These are phyloP conservation scores for Cinclus mexicanus DNA, from an alignment of 2,113 vertebrate genomes.

Conservation along the genomic window DNA sequence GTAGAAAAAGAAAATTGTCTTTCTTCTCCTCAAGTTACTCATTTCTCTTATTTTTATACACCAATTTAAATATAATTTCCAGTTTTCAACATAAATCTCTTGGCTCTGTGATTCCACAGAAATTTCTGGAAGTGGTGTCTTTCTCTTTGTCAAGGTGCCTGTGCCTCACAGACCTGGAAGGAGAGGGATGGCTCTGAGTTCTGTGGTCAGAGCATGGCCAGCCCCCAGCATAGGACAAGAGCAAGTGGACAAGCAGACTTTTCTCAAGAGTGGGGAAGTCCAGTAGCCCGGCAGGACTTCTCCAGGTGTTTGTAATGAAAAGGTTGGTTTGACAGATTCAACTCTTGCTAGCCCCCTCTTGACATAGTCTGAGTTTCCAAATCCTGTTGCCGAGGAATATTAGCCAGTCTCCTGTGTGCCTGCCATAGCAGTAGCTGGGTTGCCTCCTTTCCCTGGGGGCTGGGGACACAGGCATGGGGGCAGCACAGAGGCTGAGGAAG, in stretches of 20 bases:
- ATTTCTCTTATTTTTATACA: background rate
- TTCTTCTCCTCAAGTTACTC: background rate
- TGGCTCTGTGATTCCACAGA: background rate
- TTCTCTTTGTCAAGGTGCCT: background rate
- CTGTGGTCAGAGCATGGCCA: accelerated
- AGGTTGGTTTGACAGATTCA: background rate
- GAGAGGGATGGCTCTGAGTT: background rate
- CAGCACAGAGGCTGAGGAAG: accelerated
- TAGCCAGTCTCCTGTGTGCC: background rate
- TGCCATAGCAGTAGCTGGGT: no score
- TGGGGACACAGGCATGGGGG: no score
- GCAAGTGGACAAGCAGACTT: background rate
- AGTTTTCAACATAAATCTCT: background rate
- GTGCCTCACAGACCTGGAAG: background rate
- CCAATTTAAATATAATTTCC: background rate
- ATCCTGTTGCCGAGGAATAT: background rate
- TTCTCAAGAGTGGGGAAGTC: background rate
- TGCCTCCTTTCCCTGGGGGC: background rate
- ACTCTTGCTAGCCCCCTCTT: background rate
- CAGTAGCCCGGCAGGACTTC: background rate
- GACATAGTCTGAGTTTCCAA: background rate
- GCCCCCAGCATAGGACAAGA: accelerated
- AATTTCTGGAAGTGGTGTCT: background rate
- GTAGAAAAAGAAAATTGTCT: background rate
- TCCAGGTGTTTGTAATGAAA: background rate